A percentile compares a stretch with the other conserved stretches of the same genome.
Conservation (phyloP, 1,140 invertebrate species). For the Dendroctonus ponderosae region DNA sequence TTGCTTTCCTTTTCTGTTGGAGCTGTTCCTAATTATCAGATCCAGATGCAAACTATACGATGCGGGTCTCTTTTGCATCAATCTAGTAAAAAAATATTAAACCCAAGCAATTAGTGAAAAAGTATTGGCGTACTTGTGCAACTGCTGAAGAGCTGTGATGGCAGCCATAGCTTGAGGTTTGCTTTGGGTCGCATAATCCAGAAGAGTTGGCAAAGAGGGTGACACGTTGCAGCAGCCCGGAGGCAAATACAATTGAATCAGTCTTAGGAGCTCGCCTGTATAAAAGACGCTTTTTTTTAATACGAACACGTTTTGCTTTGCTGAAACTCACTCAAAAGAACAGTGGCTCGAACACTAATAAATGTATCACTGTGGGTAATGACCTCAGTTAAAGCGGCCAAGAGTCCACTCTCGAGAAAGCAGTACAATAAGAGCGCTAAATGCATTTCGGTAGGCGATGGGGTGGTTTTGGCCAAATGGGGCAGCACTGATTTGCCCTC, state of each 20-base stretch:
- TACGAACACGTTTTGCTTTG: not conserved
- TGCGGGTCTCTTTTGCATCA: slow-evolving; percentile 74
- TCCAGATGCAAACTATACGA: slow-evolving; percentile 82
- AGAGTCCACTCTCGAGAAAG: slow-evolving; percentile 80
- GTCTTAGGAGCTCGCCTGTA: slow-evolving; percentile 75
- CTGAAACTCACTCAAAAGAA: slow-evolving; percentile 67
- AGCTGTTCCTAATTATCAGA: slow-evolving; percentile 58
- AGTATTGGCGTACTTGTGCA: slow-evolving; percentile 59
- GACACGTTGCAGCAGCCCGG: slow-evolving; percentile 79
- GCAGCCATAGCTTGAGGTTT: slow-evolving; percentile 78
- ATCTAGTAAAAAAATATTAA: slow-evolving; percentile 41
- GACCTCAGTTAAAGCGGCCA: slow-evolving; percentile 88
- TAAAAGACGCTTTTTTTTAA: slow-evolving; percentile 13
- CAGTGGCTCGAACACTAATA: slow-evolving; percentile 85
- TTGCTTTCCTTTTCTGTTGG: slow-evolving; percentile 35
- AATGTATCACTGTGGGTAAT: slow-evolving; percentile 85
- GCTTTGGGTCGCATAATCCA: slow-evolving; percentile 74
- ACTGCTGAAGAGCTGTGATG: slow-evolving; percentile 71
- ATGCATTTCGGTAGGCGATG: slow-evolving; percentile 90
- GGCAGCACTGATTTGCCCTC: slow-evolving; percentile 83
- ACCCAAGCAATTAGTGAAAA: slow-evolving; percentile 7
- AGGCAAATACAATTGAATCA: slow-evolving; percentile 80
- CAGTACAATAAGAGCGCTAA: slow-evolving; percentile 83
- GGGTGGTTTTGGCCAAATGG: slow-evolving; percentile 75
- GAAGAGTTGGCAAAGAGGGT: slow-evolving; percentile 76